Conservation (phyloP, 2,888 invertebrate species). For the Abrostola triplasia region DNA sequence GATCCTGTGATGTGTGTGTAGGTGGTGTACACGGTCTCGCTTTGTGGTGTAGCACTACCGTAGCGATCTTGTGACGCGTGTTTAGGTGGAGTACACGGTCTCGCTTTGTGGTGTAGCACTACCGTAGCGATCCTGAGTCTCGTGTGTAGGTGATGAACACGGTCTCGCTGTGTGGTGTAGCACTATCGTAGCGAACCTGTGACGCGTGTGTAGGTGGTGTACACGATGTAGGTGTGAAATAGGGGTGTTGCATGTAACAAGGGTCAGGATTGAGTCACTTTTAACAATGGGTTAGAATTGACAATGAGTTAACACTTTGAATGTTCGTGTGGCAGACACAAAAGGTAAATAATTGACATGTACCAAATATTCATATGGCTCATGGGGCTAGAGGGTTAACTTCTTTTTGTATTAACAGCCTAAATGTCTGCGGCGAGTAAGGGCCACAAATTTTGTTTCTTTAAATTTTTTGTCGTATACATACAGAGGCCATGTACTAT, state of each 20-base stretch:
- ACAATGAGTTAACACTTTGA: not conserved
- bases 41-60: not conserved
- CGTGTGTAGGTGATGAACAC: not conserved
- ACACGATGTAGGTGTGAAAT: not conserved
- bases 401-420: too few relatives aligned
- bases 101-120: not conserved
- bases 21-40: not conserved
- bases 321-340: too few relatives aligned
- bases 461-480: too few relatives aligned
- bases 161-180: not conserved
- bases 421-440: too few relatives aligned
- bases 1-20: not conserved
- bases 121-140: too few relatives aligned
- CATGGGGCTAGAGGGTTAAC: too few relatives aligned
- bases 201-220: not conserved
- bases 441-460: too few relatives aligned
- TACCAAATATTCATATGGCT: too few relatives aligned
- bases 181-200: too few relatives aligned
- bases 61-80: not conserved
- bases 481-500: too few relatives aligned
- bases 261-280: not conserved
- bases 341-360: too few relatives aligned
- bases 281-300: not conserved
- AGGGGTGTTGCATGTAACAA: not conserved
- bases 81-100: not conserved